A percentile compares a stretch with the other conserved stretches of the same genome.
Evolutionary conservation across 1,140 invertebrate genomes (phyloP).

Genomic region (Magallana gigas): DNA sequence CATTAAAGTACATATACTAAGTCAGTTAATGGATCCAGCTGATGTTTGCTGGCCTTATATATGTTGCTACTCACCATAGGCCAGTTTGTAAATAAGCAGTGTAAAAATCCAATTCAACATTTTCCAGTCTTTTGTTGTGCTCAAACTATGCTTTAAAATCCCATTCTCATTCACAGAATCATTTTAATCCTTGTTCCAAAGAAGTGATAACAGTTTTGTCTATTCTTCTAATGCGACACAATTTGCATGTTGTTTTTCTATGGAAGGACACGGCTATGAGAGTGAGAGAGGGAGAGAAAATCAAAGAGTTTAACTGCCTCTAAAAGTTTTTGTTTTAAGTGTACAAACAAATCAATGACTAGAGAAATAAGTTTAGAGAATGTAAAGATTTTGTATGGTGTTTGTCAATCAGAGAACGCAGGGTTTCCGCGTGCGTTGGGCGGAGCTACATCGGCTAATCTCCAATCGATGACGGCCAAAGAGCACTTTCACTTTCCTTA

Average conservation of each 20-base stretch:
- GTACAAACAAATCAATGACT: slow-evolving; percentile 13
- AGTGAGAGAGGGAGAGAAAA: neutral
- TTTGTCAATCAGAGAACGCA: neutral
- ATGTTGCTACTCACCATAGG: neutral
- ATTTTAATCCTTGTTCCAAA: neutral
- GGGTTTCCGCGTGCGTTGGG: slow-evolving; percentile 1
- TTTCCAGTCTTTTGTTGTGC: neutral
- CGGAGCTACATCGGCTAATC: slow-evolving; percentile 13
- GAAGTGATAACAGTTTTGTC: no score
- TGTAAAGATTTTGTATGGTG: slow-evolving; percentile 28
- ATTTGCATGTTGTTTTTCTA: no score
- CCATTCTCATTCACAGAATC: neutral
- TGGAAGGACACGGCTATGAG: neutral
- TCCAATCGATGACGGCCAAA: slow-evolving; percentile 29
- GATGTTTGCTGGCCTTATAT: neutral
- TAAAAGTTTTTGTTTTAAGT: slow-evolving; percentile 19
- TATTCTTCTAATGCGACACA: no score
- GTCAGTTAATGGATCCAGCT: no score
- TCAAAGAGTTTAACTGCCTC: neutral
- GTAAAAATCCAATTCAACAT: slow-evolving; percentile 23
- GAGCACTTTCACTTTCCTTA: slow-evolving; percentile 37
- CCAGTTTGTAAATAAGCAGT: neutral
- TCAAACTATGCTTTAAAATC: neutral
- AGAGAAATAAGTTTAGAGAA: slow-evolving; percentile 30
- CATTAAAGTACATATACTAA: no score